Percentiles rank a stretch among this genome's conserved stretches.
Evolutionary conservation across 2,888 invertebrate genomes (phyloP).

Genomic region (Hermodice carunculata): DNA sequence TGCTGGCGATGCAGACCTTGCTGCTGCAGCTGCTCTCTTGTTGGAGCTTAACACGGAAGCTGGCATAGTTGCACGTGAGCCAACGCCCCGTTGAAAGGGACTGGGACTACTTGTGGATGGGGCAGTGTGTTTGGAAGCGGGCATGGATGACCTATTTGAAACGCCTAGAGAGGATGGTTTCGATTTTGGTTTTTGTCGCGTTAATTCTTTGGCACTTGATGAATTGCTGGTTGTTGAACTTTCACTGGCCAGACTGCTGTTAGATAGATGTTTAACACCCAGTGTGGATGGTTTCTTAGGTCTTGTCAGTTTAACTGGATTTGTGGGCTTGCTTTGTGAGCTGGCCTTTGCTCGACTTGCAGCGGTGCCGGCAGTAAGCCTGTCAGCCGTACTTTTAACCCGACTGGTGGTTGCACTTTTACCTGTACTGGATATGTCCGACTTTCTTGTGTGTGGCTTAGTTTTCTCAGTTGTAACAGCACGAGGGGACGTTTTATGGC

Average conservation of each 20-base stretch:
- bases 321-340: too few relatives aligned
- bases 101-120: conserved; percentile 2
- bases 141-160: too few relatives aligned
- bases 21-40: conserved; percentile 30
- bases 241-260: conserved; percentile 29
- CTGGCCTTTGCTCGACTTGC: too few relatives aligned
- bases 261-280: conserved; percentile 22
- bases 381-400: too few relatives aligned
- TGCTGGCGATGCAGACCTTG: conserved; percentile 17
- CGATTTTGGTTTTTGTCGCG: conserved; percentile 8
- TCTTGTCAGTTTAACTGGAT: conserved; percentile 21
- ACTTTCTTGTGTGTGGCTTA: too few relatives aligned
- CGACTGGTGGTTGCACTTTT: too few relatives aligned
- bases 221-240: conserved; percentile 17
- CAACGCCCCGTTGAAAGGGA: conserved; percentile 37
- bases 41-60: conserved; percentile 34
- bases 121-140: background rate
- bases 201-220: background rate
- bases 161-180: background rate
- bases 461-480: too few relatives aligned
- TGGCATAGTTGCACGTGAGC: conserved; percentile 39
- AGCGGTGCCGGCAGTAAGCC: too few relatives aligned
- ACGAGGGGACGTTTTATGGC: too few relatives aligned
- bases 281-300: conserved; percentile 23
- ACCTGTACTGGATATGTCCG: too few relatives aligned